phyloP scores from a whole-genome alignment of 2,797 vertebrate genomes.

The Kryptolebias ocellatus region DNA sequence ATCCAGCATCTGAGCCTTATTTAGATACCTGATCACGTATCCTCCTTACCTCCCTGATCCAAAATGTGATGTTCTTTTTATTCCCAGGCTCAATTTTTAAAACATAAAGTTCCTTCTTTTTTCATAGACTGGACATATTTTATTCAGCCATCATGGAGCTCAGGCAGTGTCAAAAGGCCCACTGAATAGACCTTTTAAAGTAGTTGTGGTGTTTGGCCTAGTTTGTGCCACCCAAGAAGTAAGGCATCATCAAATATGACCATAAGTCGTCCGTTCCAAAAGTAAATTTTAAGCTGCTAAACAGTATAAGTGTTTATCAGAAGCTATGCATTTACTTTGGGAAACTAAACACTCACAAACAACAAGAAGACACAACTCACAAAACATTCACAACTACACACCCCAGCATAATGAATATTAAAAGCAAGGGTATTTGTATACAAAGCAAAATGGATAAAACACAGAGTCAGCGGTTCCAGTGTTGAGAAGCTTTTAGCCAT shows the following conservation, averaged over 20 bases:
- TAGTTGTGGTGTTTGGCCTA: conserved; percentile 35
- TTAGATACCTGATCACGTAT: conserved; percentile 70
- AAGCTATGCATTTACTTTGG: neutral
- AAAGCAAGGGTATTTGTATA: conserved; percentile 18
- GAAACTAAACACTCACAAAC: neutral
- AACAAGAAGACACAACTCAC: neutral
- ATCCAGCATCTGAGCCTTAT: conserved; percentile 72
- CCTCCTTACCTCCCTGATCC: conserved; percentile 52
- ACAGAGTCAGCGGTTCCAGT: conserved; percentile 5
- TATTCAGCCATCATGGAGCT: conserved; percentile 41
- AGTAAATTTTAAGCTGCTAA: neutral
- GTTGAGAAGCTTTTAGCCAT: conserved; percentile 22
- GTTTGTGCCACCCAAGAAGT: conserved; percentile 41
- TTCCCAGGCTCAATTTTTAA: conserved; percentile 59
- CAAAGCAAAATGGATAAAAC: conserved; percentile 8
- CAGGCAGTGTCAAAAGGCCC: conserved; percentile 28
- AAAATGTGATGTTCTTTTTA: conserved; percentile 65
- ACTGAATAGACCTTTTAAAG: conserved; percentile 42
- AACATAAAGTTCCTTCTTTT: conserved; percentile 58
- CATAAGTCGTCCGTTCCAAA: conserved; percentile 9
- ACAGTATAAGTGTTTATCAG: neutral
- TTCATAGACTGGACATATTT: conserved; percentile 47
- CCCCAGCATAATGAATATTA: conserved; percentile 8
- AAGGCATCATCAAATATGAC: conserved; percentile 22
- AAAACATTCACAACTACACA: neutral